Evolutionary conservation across 1,140 invertebrate genomes (phyloP), one percentile per base, ranked within the genome.

Genomic region (Scaptomyza pallida): DNA sequence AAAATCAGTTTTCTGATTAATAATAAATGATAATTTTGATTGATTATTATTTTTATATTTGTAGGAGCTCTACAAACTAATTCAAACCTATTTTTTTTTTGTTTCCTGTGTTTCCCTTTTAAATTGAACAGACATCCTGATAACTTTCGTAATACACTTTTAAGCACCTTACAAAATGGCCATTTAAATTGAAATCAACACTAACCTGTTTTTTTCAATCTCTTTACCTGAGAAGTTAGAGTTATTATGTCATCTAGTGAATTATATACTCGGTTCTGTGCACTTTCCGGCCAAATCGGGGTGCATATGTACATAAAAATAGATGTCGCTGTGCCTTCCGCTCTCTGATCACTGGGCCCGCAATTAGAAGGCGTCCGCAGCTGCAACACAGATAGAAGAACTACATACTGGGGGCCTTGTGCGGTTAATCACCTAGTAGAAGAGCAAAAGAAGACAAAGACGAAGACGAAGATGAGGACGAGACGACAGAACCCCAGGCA

Each of bases 341-440:
- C 65, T 79, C 48, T 16, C 59, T 61, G 61, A 59, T 12, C 21
- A 13, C 17, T 35, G 55, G 13, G 54, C 55, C 55, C 54, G 74
- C 78, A 81, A 81, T 82, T 81, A 81, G 78, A 81, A 77, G 78
- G 74, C 78, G 70, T 74, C 63, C 59, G 63, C 52, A 71, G 41
- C 30, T 47, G 41, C 17, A 35, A 37, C 44, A 9, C 23, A 12
- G 40, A 12, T 23, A 12, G 19, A 47, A 17, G 19, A 47, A 17
- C 16, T 48, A 30, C 0, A 30, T 2, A 30, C 26, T 30, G 26
- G 50, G 26, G 23, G 51, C 59, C 68, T 65, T 67, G 51, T 85
- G 80, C 79, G 80, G 80, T 86, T 83, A 86, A 70, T 83, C 80
- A 86, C 74, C 81, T 73, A 41, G 60, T 73, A 41, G 60, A 63